Conservation (phyloP, 2,888 invertebrate genomes). For the Ophion ellenae region DNA sequence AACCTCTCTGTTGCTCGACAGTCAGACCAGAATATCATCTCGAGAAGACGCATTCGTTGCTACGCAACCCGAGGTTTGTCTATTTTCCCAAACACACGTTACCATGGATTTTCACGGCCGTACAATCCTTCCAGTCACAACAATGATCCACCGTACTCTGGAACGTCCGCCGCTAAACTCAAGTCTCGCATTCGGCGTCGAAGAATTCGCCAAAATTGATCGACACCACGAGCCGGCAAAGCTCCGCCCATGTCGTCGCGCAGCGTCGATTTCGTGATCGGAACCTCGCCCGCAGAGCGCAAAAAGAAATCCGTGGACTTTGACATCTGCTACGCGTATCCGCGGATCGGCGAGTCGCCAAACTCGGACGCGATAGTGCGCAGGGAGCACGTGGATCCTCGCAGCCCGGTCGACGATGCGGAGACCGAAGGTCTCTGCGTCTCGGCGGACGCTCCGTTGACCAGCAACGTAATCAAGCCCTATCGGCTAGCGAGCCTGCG, state of each 20-base stretch:
- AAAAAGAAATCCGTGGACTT: conserved; percentile 66
- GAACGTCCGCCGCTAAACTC: background rate
- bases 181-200: background rate
- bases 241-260: conserved; percentile 44
- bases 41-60: conserved; percentile 22
- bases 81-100: conserved; percentile 24
- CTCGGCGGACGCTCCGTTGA: conserved; percentile 73
- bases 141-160: conserved; percentile 1
- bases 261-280: conserved; percentile 71
- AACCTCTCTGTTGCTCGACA: background rate
- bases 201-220: background rate
- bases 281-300: conserved; percentile 46
- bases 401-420: conserved; percentile 57
- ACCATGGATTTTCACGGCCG: conserved; percentile 39
- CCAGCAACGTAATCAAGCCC: conserved; percentile 74
- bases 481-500: conserved; percentile 69
- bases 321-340: conserved; percentile 70
- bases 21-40: background rate
- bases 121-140: conserved; percentile 4
- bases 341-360: conserved; percentile 59
- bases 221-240: background rate
- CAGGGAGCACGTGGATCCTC: conserved; percentile 51
- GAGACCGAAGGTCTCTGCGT: conserved; percentile 75
- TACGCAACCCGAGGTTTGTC: conserved; percentile 31
- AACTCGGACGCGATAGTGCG: conserved; percentile 64